Evolutionary conservation across 2,888 invertebrate species (phyloP), one percentile per base, ranked within the genome.

Genomic region (Xanthia togata): DNA sequence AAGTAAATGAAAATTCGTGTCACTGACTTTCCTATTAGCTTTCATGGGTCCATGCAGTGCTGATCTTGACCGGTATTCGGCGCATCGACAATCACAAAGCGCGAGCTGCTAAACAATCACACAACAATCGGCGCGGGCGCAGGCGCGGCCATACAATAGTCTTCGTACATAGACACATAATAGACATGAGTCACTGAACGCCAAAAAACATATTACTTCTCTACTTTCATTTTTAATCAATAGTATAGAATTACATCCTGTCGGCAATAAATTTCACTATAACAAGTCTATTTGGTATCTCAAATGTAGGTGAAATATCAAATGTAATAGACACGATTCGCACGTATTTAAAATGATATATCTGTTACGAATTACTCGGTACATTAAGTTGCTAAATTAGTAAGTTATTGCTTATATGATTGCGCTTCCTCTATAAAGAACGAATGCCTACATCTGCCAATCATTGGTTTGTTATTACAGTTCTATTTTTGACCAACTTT

Each of bases 1-100:
- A 96, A 93, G 90, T 91, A 92, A 95, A 95, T 94, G 95, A 95
- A 96, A 96, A 96, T 95, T 95, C 92, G 96, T 95, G 95, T 96
- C 95, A 93, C 93, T 93, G 93, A 93, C 95, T 95, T 95, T 95
- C 95, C 95, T 94, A 92, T 91, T 92, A 90, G 92, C 91, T 93
- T 92, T 93, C 91, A 88, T 92, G 90, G 89, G 90, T 89, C 89
- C 89, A 88, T 90, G 89, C 88, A 89, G 89, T 84, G 88, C 82
- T 91, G 93, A 91, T 91, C 91, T 91, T 94, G 95, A 94, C 94
- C 94, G 88, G 88, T 89, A 93, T 94, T 90, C 79, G 53, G 76
- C 63, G 84, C 89, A 88, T 88, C 86, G 83, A 86, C 78, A 83
- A 82, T 86, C 82, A 82, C 85, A 85, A 87, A 73, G 74, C 77